These are phyloP conservation scores for Arrhamphus sclerolepis DNA, from an alignment of 2,797 vertebrate species.

Conservation along the genomic window DNA sequence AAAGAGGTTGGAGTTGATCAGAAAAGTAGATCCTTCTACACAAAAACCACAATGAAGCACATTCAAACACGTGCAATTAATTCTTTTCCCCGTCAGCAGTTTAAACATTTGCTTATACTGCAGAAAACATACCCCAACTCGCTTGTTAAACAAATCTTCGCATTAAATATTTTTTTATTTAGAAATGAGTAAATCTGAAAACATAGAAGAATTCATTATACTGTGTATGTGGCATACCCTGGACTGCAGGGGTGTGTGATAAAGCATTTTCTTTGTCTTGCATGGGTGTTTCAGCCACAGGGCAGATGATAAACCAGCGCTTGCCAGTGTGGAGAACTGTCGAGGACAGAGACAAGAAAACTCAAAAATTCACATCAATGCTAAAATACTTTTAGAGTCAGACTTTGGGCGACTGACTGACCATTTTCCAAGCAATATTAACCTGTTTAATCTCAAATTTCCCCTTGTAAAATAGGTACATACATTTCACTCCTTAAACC, in stretches of 20 bases:
- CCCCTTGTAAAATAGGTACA: too few relatives aligned
- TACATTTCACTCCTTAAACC: too few relatives aligned
- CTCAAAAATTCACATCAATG: not conserved
- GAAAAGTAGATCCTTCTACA: conserved; percentile 29
- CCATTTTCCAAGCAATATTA: not conserved
- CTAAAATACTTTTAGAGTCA: not conserved
- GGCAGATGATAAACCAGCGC: conserved; percentile 98
- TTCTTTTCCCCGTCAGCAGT: conserved; percentile 23
- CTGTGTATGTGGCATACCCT: conserved; percentile 55
- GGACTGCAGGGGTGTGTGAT: conserved; percentile 69
- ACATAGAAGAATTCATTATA: not conserved
- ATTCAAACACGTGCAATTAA: conserved; percentile 10
- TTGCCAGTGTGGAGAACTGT: conserved; percentile 96
- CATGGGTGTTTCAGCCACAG: conserved; percentile 89
- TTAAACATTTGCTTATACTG: conserved; percentile 5
- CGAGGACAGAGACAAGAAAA: conserved; percentile 42
- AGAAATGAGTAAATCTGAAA: not conserved
- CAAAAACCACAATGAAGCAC: conserved; percentile 30
- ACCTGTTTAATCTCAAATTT: too few relatives aligned
- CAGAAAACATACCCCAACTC: conserved; percentile 9
- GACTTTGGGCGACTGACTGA: not conserved
- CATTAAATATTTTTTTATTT: not conserved
- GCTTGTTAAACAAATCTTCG: conserved; percentile 4
- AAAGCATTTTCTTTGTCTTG: conserved; percentile 77
- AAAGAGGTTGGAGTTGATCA: conserved; percentile 39